Evolutionary conservation across 2,797 vertebrate species (phyloP).

Genomic region (Columba guinea): DNA sequence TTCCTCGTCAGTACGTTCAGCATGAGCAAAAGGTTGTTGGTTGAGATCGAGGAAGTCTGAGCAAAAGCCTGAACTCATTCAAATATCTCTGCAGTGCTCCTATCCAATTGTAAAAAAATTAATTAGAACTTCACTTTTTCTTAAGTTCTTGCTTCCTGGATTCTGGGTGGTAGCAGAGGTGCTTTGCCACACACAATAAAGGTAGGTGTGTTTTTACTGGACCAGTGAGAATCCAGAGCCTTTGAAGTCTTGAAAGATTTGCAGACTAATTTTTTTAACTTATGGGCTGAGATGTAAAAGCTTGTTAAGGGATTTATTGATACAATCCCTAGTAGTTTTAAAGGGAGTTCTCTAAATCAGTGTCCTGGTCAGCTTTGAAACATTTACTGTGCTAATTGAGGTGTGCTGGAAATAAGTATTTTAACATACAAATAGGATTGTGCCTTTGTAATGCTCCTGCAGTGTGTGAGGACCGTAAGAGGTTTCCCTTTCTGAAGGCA

Average conservation of each 20-base stretch:
- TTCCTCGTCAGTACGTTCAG: background rate
- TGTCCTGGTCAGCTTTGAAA: background rate
- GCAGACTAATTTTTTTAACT: background rate
- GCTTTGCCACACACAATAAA: background rate
- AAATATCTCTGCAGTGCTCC: background rate
- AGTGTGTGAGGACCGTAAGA: background rate
- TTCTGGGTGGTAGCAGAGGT: background rate
- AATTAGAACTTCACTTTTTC: background rate
- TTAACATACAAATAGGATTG: background rate
- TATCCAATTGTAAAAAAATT: background rate
- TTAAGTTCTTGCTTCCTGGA: background rate
- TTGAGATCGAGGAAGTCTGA: background rate
- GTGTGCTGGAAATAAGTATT: background rate
- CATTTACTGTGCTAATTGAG: background rate
- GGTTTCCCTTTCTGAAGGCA: background rate
- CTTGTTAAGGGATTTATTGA: background rate
- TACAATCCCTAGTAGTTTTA: background rate
- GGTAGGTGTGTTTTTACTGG: background rate
- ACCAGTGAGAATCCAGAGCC: background rate
- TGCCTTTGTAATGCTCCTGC: background rate
- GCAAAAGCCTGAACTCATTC: background rate
- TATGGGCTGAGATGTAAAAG: background rate
- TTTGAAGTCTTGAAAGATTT: background rate
- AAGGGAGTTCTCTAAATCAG: background rate
- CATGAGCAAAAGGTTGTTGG: background rate